These are phyloP conservation scores for Xylocampa areola DNA, from an alignment of 2,888 invertebrate genomes.

Conservation along the genomic window DNA sequence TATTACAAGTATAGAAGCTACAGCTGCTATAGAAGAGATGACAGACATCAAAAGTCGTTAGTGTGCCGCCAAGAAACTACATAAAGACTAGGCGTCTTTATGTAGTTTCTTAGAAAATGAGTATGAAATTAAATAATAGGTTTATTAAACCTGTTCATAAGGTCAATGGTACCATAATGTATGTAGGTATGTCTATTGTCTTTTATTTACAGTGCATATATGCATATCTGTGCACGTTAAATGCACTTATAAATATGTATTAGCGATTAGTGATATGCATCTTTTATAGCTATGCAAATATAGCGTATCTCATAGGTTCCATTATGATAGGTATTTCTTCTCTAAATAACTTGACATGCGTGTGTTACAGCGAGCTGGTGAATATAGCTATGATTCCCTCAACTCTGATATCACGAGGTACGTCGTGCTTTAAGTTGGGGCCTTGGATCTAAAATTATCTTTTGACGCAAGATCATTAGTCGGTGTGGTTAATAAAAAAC, in stretches of 20 bases:
- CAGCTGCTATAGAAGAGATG: too few relatives aligned
- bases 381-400: too few relatives aligned
- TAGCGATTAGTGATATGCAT: neutral
- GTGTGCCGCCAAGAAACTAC: too few relatives aligned
- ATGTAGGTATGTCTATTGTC: conserved; percentile 1
- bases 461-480: neutral
- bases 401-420: neutral
- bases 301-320: neutral
- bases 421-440: neutral
- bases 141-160: conserved; percentile 14
- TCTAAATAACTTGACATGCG: neutral
- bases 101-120: too few relatives aligned
- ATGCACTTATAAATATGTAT: neutral
- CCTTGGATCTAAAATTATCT: neutral
- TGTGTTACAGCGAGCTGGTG: neutral
- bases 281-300: neutral
- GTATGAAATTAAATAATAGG: neutral
- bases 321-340: neutral
- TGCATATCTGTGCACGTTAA: neutral
- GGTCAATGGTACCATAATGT: conserved; percentile 19
- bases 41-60: too few relatives aligned
- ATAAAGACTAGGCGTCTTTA: too few relatives aligned
- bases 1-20: too few relatives aligned
- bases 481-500: neutral
- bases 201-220: neutral